These are phyloP conservation scores for Ormyrus rosae DNA, from an alignment of 2,888 invertebrate species.

Conservation along the genomic window DNA sequence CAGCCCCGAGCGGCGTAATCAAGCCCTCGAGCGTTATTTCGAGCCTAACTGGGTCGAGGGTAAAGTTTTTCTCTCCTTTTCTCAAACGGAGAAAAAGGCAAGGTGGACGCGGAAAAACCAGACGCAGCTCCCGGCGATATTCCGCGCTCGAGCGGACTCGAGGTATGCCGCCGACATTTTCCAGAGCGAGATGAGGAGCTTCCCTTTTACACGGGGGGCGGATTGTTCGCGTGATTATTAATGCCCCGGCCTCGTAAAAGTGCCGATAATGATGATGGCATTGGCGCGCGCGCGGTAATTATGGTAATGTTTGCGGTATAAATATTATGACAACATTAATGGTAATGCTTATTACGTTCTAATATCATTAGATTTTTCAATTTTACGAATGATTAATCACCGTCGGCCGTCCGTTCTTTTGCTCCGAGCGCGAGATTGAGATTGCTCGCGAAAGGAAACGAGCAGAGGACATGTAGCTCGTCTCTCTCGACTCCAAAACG, in stretches of 20 bases:
- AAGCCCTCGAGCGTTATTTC: slow-evolving; percentile 12
- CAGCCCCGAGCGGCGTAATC: slow-evolving; percentile 39
- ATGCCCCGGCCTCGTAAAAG: slow-evolving; percentile 17
- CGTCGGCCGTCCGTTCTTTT: background rate
- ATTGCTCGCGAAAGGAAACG: background rate
- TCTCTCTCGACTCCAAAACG: slow-evolving; percentile 18
- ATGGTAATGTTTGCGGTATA: slow-evolving; percentile 20
- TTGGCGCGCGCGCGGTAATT: slow-evolving; percentile 26
- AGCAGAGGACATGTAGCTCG: slow-evolving; percentile 9
- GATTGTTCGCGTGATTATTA: slow-evolving; percentile 16
- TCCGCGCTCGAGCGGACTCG: background rate
- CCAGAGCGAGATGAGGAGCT: background rate
- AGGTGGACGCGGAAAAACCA: background rate
- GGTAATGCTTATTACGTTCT: slow-evolving; percentile 35
- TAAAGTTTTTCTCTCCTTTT: background rate
- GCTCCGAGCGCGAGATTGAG: background rate
- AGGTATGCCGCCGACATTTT: background rate
- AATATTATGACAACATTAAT: slow-evolving; percentile 32
- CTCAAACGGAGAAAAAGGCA: background rate
- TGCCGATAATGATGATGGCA: slow-evolving; percentile 30
- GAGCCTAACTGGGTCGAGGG: slow-evolving; percentile 32
- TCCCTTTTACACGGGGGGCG: too few relatives aligned
- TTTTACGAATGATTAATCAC: slow-evolving; percentile 4
- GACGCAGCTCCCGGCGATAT: background rate
- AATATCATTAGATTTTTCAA: slow-evolving; percentile 41